Base-by-base conservation (phyloP, 2,113 vertebrate genomes). In the Muntiacus reevesi region DNA sequence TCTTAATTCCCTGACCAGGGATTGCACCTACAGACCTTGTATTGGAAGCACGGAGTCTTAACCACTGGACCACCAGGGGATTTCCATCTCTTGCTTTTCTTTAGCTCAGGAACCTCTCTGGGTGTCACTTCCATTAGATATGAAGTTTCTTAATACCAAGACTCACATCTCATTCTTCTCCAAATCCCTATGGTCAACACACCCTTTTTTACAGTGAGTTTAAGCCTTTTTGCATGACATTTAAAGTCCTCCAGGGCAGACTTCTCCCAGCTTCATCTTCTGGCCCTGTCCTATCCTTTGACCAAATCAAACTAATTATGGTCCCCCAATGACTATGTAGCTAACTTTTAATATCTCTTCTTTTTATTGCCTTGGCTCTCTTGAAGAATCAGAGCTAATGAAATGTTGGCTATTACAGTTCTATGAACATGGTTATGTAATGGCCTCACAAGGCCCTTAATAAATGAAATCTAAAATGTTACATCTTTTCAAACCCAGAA, bases 301-400 rank as follows among this genome's bases (percentile, higher is more conserved):
- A 94, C 81, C 96, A 96, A 87, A 79, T 97, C 89, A 96, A 84
- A 96, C 74, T 95, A 95, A 97, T 97, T 92, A 85, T 25, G n/a
- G 50, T 96, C 59, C 91, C 87, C 94, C 96, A 97, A 85, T 89
- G 94, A 92, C 94, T 45, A 76, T 79, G 43, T n/a, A 81, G 97
- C 95, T 97, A 97, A 87, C 92, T 97, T 96, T 89, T 94, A 90
- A 89, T 97, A 91, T 96, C 84, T 85, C 54, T 95, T 88, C 85
- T 89, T 95, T 98, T 97, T 94, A 97, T 97, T 97, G 96, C 90
- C 86, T 90, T 87, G 45, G 84, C 85, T 95, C 21, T 91, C 90
- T 97, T 25, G 62, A 92, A 97, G 40, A 97, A 97, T 90, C 87
- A 95, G 87, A 90, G 84, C 94, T 98, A 97, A 98, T 93, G 94